Conservation (phyloP, 2,797 vertebrate genomes). For the Paramormyrops hopkinsi region DNA sequence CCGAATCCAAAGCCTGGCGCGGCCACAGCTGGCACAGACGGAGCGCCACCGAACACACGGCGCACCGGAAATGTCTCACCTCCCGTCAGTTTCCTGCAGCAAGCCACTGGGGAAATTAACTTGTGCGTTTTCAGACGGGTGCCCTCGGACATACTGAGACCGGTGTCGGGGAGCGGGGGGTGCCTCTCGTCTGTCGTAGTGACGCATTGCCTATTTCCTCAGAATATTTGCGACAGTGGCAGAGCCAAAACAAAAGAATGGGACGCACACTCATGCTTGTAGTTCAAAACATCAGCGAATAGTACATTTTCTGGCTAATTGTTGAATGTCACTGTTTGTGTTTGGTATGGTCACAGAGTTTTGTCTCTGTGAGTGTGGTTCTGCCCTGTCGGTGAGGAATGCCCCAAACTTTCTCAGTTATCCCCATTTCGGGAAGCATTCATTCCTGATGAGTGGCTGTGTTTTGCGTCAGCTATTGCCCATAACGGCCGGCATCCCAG, state of each 20-base stretch:
- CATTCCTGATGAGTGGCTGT: neutral
- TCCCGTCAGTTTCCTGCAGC: slow-evolving; percentile 4
- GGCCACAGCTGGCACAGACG: neutral
- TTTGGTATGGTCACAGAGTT: neutral
- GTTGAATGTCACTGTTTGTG: neutral
- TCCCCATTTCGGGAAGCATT: neutral
- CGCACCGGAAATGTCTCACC: neutral
- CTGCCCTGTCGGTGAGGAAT: neutral
- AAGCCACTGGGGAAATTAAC: neutral
- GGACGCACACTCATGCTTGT: neutral
- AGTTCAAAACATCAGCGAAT: neutral
- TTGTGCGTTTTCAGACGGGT: neutral
- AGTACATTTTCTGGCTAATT: neutral
- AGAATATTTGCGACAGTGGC: neutral
- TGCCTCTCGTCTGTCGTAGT: neutral
- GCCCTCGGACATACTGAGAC: neutral
- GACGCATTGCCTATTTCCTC: neutral
- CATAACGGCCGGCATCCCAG: neutral
- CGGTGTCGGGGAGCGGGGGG: neutral
- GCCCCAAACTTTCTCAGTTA: neutral
- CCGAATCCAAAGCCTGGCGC: slow-evolving; percentile 1
- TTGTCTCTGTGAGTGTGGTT: neutral
- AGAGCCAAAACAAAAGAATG: neutral
- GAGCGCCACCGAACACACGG: neutral
- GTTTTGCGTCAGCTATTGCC: neutral